Evolutionary conservation across 2,888 invertebrate species (phyloP), one percentile per base, ranked within the genome.

Genomic region (Cactoblastis cactorum): DNA sequence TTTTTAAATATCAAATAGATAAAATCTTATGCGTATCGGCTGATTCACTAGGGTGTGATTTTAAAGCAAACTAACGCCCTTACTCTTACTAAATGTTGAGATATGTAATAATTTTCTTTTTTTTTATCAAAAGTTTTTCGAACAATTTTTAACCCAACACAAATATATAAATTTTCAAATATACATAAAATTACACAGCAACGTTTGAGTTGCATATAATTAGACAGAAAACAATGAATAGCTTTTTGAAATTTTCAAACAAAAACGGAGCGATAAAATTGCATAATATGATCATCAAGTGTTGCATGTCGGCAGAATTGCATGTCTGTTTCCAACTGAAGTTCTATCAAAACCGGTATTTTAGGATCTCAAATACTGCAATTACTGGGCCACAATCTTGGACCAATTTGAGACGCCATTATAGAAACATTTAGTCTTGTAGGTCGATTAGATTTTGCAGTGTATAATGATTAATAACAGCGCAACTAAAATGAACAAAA

Each of bases 321-420:
- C 47, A 28, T 35, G 34, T 34, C 46, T 32, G n/a, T 9, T 45
- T 15, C 24, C 22, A 35, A 28, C 34, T 22, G 46, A n/a, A 37
- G 38, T 37, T 48, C 35, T 48, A 48, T 38, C 37, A 28, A 48
- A 48, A 37, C 47, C 24, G 24, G 47, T 47, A 22, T 48, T 35
- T 15, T 24, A 24, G 46, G 24, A 8, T 46, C 57, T 62, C 66
- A 62, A 77, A 78, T 74, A 76, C 62, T 56, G 62, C 67, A 63
- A 77, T 78, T 75, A 77, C 62, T 49, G 62, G 68, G 71, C 65
- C 74, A 70, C 69, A 77, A 76, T 75, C 72, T 67, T 59, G 54
- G 61, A 64, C 68, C 75, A 80, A 80, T 81, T 79, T 69, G 62
- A 59, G 67, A 63, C 62, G 59, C 74, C 64, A 81, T 83, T 81